Conservation (phyloP, 2,888 invertebrate genomes). For the Torymus texanus region DNA sequence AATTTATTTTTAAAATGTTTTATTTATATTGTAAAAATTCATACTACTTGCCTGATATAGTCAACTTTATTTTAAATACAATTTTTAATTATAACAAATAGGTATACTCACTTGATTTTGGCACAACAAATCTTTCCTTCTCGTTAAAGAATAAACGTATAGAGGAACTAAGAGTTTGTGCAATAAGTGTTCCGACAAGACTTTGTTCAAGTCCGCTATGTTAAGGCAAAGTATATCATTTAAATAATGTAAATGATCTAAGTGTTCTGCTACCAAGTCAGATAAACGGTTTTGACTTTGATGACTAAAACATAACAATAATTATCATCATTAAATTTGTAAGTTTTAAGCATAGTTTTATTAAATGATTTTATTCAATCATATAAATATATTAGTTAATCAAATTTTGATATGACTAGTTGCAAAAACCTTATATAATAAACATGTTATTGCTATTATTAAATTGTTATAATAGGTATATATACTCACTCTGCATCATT, state of each 20-base stretch:
- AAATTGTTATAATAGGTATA: slow-evolving; percentile 8
- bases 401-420: slow-evolving; percentile 10
- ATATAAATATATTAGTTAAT: neutral
- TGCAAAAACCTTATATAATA: slow-evolving; percentile 53
- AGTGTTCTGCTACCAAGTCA: slow-evolving; percentile 96
- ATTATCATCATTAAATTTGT: neutral
- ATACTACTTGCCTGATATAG: too few relatives aligned
- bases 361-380: neutral
- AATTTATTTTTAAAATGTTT: too few relatives aligned
- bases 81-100: neutral
- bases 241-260: slow-evolving; percentile 97
- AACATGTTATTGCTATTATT: slow-evolving; percentile 37
- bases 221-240: slow-evolving; percentile 96
- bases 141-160: slow-evolving; percentile 92
- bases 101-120: slow-evolving; percentile 72
- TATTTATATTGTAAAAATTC: too few relatives aligned
- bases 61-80: neutral
- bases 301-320: slow-evolving; percentile 80
- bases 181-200: slow-evolving; percentile 93
- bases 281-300: slow-evolving; percentile 92
- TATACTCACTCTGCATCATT: slow-evolving; percentile 94
- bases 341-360: too few relatives aligned
- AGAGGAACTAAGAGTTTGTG: slow-evolving; percentile 94
- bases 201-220: slow-evolving; percentile 94
- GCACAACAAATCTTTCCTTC: slow-evolving; percentile 65